Percentiles rank a stretch among this genome's conserved stretches.
These are phyloP conservation scores for Nesidiocoris tenuis DNA, from an alignment of 2,888 invertebrate genomes.

Conservation along the genomic window DNA sequence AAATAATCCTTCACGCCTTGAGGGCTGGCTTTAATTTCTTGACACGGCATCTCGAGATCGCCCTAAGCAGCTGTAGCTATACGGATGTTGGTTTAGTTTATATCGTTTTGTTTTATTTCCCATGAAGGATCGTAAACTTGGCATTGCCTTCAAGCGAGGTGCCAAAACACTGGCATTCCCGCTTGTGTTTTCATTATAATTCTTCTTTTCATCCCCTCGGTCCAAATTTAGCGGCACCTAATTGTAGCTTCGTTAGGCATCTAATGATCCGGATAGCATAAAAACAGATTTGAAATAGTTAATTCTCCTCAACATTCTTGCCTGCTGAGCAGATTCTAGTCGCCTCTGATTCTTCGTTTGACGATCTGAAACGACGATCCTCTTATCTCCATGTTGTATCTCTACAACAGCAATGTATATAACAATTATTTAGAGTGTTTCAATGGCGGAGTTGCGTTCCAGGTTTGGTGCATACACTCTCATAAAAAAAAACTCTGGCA, in stretches of 20 bases:
- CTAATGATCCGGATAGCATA: background rate
- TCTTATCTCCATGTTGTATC: no score
- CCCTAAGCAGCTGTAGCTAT: conserved; percentile 9
- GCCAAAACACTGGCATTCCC: conserved; percentile 4
- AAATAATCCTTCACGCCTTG: conserved; percentile 9
- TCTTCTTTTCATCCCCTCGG: background rate
- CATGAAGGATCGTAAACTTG: background rate
- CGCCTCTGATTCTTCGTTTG: no score
- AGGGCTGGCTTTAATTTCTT: conserved; percentile 4
- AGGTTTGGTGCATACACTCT: no score
- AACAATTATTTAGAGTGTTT: no score
- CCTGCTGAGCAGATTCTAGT: no score
- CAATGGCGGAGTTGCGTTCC: no score
- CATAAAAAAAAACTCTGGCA: no score
- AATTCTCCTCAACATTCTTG: no score
- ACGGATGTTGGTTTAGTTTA: conserved; percentile 3
- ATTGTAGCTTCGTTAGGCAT: background rate
- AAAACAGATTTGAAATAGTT: no score
- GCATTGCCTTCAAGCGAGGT: conserved; percentile 3
- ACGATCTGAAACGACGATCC: no score
- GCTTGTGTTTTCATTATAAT: background rate
- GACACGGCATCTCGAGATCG: background rate
- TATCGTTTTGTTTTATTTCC: conserved; percentile 1
- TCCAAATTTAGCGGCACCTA: background rate
- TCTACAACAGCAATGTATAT: no score